phyloP scores from a whole-genome alignment of 2,797 vertebrate species.

The Heliangelus exortis region DNA sequence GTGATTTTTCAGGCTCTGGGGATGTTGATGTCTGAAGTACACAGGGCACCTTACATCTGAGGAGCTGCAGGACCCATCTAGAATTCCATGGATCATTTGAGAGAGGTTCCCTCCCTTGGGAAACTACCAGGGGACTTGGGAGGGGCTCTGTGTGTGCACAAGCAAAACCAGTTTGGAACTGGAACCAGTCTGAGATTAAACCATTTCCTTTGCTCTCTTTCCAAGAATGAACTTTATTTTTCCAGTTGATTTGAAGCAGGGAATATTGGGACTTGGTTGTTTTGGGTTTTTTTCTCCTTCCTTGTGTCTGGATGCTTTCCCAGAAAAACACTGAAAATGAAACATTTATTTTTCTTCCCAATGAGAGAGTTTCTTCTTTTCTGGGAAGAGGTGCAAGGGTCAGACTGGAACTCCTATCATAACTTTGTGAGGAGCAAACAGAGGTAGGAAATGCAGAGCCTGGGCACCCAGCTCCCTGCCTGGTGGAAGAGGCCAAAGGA shows the following conservation, averaged over 20 bases:
- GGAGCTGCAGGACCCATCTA: not conserved
- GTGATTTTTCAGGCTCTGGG: not conserved
- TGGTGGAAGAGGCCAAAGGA: not conserved
- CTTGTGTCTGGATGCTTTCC: slow-evolving; percentile 22
- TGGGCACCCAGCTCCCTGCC: not conserved
- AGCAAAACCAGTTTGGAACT: slow-evolving; percentile 58
- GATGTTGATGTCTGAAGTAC: not conserved
- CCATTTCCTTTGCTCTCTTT: slow-evolving; percentile 53
- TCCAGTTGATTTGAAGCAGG: slow-evolving; percentile 38
- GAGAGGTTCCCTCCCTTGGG: slow-evolving; percentile 12
- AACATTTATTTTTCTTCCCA: slow-evolving; percentile 47
- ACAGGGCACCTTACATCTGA: not conserved
- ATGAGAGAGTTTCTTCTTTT: slow-evolving; percentile 55
- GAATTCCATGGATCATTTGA: not conserved
- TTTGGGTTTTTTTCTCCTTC: not conserved
- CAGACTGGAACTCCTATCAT: not conserved
- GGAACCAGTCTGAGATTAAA: slow-evolving; percentile 40
- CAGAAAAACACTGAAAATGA: slow-evolving; percentile 42
- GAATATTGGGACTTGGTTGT: slow-evolving; percentile 1
- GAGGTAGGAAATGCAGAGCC: not conserved
- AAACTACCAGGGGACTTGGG: not conserved
- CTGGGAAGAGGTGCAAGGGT: slow-evolving; percentile 48
- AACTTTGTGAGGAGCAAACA: not conserved
- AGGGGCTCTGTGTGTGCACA: not conserved
- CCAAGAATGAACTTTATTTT: slow-evolving; percentile 58